Evolutionary conservation across 2,113 vertebrate species (phyloP).

Genomic region (Phyllostomus discolor): DNA sequence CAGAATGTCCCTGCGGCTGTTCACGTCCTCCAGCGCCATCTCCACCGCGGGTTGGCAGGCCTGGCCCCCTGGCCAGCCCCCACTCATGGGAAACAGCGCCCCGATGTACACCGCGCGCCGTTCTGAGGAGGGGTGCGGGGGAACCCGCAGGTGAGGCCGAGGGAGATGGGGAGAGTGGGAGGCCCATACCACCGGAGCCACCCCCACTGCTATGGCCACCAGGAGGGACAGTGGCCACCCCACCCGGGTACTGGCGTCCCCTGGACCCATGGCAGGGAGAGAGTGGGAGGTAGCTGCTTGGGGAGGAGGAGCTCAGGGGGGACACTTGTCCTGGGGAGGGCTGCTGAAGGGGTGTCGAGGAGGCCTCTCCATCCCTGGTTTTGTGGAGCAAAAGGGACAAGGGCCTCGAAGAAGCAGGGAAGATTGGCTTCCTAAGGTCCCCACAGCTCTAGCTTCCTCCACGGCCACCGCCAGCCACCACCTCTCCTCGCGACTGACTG

Average conservation of each 20-base stretch:
- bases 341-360: conserved; percentile 52
- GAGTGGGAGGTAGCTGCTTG: conserved; percentile 23
- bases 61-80: conserved; percentile 94
- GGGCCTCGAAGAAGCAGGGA: not conserved
- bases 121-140: conserved; percentile 80
- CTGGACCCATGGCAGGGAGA: conserved; percentile 51
- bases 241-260: not conserved
- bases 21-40: conserved; percentile 94
- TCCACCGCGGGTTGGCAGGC: conserved; percentile 92
- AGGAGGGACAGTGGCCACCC: conserved; percentile 61
- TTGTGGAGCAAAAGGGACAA: conserved; percentile 1
- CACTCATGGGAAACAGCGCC: conserved; percentile 95
- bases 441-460: not conserved
- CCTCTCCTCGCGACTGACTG: conserved; percentile 68
- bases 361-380: conserved; percentile 68
- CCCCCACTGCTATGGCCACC: conserved; percentile 68
- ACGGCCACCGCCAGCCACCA: not conserved
- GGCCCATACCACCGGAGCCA: conserved; percentile 50
- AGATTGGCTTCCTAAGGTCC: conserved; percentile 23
- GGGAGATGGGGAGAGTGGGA: conserved; percentile 62
- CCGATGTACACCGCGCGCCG: conserved; percentile 95
- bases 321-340: conserved; percentile 67
- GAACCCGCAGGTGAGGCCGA: conserved; percentile 69
- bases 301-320: conserved; percentile 57
- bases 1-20: conserved; percentile 92